phyloP scores from a whole-genome alignment of 2,888 invertebrate species.

The Sicus ferrugineus region DNA sequence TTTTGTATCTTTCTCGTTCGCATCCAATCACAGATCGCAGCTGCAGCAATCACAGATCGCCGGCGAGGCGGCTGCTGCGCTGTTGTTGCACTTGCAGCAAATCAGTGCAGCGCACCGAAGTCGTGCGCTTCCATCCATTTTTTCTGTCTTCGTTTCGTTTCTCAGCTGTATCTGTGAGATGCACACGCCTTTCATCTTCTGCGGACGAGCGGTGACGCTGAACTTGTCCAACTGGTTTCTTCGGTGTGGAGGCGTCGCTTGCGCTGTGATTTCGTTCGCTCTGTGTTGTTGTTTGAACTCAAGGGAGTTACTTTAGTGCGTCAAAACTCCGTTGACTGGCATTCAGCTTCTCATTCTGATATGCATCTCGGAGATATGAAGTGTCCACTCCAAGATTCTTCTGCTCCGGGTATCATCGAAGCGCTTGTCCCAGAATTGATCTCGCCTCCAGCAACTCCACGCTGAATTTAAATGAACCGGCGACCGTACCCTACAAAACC shows the following conservation, averaged over 20 bases:
- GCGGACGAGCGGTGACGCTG: too few relatives aligned
- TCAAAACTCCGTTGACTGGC: too few relatives aligned
- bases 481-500: neutral
- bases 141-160: neutral
- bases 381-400: too few relatives aligned
- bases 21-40: neutral
- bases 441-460: neutral
- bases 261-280: too few relatives aligned
- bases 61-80: neutral
- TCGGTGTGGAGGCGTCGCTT: neutral
- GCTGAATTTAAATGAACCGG: constrained; percentile 1
- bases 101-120: too few relatives aligned
- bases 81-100: neutral
- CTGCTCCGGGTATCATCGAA: too few relatives aligned
- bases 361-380: too few relatives aligned
- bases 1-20: neutral
- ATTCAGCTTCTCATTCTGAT: too few relatives aligned
- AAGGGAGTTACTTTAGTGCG: too few relatives aligned
- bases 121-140: too few relatives aligned
- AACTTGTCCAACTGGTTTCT: neutral
- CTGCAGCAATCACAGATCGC: neutral
- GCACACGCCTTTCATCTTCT: neutral
- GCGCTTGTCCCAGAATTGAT: too few relatives aligned
- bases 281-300: too few relatives aligned
- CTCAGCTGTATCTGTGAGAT: neutral